Base-by-base conservation (phyloP, 2,113 vertebrate genomes). In the Eurystomus gularis region DNA sequence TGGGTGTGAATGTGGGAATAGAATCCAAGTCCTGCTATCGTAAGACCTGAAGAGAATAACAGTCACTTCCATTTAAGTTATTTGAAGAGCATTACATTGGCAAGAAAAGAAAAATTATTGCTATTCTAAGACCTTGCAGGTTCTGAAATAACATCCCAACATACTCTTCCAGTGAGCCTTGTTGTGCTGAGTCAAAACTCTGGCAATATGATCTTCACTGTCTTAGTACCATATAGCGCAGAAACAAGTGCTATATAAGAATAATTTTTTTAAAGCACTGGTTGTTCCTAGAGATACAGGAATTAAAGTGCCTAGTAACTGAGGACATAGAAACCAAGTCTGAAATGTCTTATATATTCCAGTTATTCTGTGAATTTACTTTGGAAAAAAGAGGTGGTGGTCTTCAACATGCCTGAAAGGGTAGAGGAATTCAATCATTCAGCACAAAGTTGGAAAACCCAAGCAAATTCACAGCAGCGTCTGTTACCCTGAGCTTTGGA, bases 1-100 rank as follows among this genome's bases (percentile, higher is more conserved):
- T 86, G 79, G 71, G 92, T 80, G 19, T 71, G 55, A 93, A 60
- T 23, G 12, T 54, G 51, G 33, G 64, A 78, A 71, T 6, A 58
- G n/a, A 86, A 81, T 83, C 79, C 91, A 94, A 82, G 46, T 58
- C 48, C 29, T 92, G 40, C 40, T 69, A 54, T 86, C 33, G 4
- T 64, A 89, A 90, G 57, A 86, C 33, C 26, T 86, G 64, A 90
- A 83, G 57, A 83, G 85, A 88, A 91, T 77, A 55, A 82, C 40
- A 61, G 19, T 39, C 46, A 66, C n/a, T 93, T 87, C 33, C 65
- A 72, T 29, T 77, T 20, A 52, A 46, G 28, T 89, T 85, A 83
- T 95, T 95, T 95, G 80, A 90, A 84, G 60, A 94, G 9, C 35
- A 37, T 78, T 81, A 46, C 39, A 92, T 77, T 92, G 64, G 51